Conservation (phyloP, 1,140 invertebrate genomes). For the Zophobas atratus region DNA sequence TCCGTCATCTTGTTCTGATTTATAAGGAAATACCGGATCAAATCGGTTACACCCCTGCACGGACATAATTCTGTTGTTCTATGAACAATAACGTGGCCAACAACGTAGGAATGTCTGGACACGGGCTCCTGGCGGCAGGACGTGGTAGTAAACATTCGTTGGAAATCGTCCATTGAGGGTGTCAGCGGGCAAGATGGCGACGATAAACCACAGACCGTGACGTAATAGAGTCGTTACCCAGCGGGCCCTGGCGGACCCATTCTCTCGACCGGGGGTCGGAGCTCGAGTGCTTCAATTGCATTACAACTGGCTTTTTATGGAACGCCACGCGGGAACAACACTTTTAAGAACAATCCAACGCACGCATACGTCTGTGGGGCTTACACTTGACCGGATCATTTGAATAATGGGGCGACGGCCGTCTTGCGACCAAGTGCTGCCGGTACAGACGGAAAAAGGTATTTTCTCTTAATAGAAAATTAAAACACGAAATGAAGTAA, state of each 20-base stretch:
- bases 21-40: conserved; percentile 24
- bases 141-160: conserved; percentile 6
- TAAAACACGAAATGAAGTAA: no score
- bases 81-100: conserved; percentile 22
- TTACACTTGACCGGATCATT: conserved; percentile 23
- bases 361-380: conserved; percentile 13
- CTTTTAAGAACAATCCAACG: conserved; percentile 32
- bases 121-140: conserved; percentile 18
- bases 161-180: conserved; percentile 24
- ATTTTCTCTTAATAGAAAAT: no score
- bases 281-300: conserved; percentile 55
- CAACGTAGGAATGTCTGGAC: conserved; percentile 18
- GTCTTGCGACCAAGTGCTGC: not conserved
- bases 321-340: conserved; percentile 35
- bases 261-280: conserved; percentile 42
- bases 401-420: conserved; percentile 5
- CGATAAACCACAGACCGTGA: conserved; percentile 57
- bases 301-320: conserved; percentile 52
- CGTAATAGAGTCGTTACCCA: conserved; percentile 56
- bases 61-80: conserved; percentile 24
- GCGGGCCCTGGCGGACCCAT: conserved; percentile 47
- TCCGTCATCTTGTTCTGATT: conserved; percentile 15
- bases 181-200: conserved; percentile 50
- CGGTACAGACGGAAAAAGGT: no score
- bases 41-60: conserved; percentile 5